Percentiles rank a stretch among this genome's conserved stretches.
Conservation (phyloP, 2,113 vertebrate genomes). For the Cyanoderma ruficeps region DNA sequence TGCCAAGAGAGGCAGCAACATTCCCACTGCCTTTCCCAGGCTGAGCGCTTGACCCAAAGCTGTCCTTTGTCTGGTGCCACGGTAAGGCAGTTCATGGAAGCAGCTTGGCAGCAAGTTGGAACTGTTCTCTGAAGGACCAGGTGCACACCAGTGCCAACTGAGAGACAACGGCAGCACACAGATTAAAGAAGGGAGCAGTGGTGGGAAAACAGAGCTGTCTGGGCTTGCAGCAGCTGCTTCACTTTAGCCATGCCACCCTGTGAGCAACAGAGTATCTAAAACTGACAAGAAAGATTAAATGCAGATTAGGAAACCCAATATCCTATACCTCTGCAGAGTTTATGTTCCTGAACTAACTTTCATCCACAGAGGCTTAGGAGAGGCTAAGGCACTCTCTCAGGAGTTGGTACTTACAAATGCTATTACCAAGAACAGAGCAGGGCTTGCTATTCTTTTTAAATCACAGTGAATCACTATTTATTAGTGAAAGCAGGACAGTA, state of each 20-base stretch:
- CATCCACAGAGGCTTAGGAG: background rate
- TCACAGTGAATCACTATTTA: background rate
- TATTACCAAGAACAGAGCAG: background rate
- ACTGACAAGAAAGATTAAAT: background rate
- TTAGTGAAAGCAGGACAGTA: background rate
- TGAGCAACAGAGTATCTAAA: background rate
- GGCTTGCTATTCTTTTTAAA: background rate
- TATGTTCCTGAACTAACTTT: background rate
- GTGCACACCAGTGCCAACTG: background rate
- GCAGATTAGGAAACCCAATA: background rate
- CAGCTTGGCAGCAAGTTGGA: background rate
- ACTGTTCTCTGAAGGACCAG: background rate
- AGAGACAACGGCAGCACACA: background rate
- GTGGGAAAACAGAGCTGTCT: background rate
- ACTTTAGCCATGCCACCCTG: background rate
- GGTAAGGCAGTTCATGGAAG: background rate
- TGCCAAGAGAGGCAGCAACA: background rate
- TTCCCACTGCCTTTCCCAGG: background rate
- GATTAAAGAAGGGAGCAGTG: background rate
- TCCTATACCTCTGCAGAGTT: background rate
- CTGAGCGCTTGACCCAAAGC: background rate
- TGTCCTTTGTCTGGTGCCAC: background rate
- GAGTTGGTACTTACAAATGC: background rate
- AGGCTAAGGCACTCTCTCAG: background rate
- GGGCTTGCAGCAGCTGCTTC: background rate